phyloP scores from a whole-genome alignment of 30 jellyfish, hydroid and myxozoan genomes.

The Aurelia sp. region DNA sequence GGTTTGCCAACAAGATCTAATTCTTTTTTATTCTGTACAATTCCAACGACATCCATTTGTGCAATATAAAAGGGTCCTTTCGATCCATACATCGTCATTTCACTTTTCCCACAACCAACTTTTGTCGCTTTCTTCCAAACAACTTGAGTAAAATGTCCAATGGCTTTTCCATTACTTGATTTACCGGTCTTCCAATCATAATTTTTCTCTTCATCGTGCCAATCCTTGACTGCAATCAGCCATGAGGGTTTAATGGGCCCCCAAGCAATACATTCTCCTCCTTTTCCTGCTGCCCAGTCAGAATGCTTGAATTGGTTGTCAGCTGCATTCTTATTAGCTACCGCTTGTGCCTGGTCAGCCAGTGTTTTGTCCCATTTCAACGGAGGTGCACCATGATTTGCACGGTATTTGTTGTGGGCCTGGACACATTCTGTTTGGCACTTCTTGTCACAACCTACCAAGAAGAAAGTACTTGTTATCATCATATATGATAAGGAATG shows the following conservation, averaged over 20 bases:
- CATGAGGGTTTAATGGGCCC: slow-evolving; percentile 75
- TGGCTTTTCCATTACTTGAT: slow-evolving; percentile 59
- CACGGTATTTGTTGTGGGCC: slow-evolving; percentile 76
- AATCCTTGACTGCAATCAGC: slow-evolving; percentile 73
- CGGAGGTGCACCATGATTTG: slow-evolving; percentile 77
- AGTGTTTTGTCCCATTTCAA: slow-evolving; percentile 74
- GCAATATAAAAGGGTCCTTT: slow-evolving; percentile 80
- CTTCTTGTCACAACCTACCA: slow-evolving; percentile 68
- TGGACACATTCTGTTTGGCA: slow-evolving; percentile 79
- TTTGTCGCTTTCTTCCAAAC: slow-evolving; percentile 78
- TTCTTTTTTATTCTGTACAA: slow-evolving; percentile 52
- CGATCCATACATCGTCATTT: slow-evolving; percentile 63
- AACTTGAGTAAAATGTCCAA: slow-evolving; percentile 78
- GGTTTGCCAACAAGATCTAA: slow-evolving; percentile 65
- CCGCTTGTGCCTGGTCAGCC: slow-evolving; percentile 80
- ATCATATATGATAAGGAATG: too few species aligned
- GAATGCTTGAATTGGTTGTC: slow-evolving; percentile 65
- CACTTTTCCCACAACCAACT: slow-evolving; percentile 75
- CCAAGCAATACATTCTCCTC: slow-evolving; percentile 82
- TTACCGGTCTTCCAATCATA: slow-evolving; percentile 81
- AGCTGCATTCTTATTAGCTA: slow-evolving; percentile 67
- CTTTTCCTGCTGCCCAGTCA: slow-evolving; percentile 80
- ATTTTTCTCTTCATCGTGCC: slow-evolving; percentile 78
- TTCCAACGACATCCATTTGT: slow-evolving; percentile 76
- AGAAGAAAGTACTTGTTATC: not conserved